A percentile compares a stretch with the other conserved stretches of the same genome.
phyloP scores from a whole-genome alignment of 1,140 invertebrate species.

The Tetramorium simillimum region DNA sequence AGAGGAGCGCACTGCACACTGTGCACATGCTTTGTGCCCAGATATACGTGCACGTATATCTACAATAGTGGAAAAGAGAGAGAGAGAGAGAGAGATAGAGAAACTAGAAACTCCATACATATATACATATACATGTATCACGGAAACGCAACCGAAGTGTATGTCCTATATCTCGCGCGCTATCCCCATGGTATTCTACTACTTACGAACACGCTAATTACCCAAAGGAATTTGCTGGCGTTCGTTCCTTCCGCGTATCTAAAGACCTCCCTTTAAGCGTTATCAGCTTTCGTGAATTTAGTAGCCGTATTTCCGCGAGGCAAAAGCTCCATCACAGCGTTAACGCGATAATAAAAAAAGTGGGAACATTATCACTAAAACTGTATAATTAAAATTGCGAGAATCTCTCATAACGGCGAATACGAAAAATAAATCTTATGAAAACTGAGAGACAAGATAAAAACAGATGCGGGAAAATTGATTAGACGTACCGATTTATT shows the following conservation, averaged over 20 bases:
- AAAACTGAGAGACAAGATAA: not conserved
- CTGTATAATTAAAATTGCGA: slow-evolving; percentile 69
- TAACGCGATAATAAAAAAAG: slow-evolving; percentile 64
- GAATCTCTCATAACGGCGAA: not conserved
- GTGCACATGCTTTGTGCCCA: not conserved
- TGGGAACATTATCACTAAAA: slow-evolving; percentile 56
- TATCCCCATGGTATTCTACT: slow-evolving; percentile 10
- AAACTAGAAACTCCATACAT: slow-evolving; percentile 24
- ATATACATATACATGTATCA: not conserved
- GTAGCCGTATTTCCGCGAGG: slow-evolving; percentile 57
- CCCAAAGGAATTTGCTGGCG: slow-evolving; percentile 69
- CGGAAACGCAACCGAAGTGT: slow-evolving; percentile 39
- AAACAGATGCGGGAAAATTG: not conserved
- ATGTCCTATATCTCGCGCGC: slow-evolving; percentile 17
- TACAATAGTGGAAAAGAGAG: not conserved
- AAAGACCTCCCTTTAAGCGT: slow-evolving; percentile 64
- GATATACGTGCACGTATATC: not conserved
- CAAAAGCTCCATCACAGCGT: slow-evolving; percentile 41
- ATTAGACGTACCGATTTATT: not conserved
- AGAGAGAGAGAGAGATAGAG: not conserved
- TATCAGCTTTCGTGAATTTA: slow-evolving; percentile 71
- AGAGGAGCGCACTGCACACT: no score
- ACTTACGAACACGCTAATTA: slow-evolving; percentile 71
- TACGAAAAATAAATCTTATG: slow-evolving; percentile 50
- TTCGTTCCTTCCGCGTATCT: slow-evolving; percentile 57